Base-by-base conservation (phyloP, 2,113 vertebrate genomes). In the Pycnonotus jocosus region DNA sequence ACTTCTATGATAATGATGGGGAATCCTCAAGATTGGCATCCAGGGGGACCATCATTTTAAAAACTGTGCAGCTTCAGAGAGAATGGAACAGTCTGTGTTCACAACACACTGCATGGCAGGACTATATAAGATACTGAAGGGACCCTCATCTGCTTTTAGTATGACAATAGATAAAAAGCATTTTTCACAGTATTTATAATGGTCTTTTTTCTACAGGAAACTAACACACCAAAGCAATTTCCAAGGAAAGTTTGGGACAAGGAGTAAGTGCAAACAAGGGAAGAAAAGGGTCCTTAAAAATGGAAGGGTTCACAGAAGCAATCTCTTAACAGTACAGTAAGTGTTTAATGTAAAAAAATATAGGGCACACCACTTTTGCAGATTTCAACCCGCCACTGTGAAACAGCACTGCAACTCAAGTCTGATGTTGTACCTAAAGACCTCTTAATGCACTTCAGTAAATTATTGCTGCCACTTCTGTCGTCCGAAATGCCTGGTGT, bases 341-440 rank as follows among this genome's bases (percentile, higher is more conserved):
- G 40, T 17, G 6, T 28, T 77, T 54, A 4, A 9, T 9, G 12
- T 50, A 1, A 64, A 72, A 53, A 79, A 68, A 69, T 15, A 18
- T 16, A 11, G 7, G 17, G 13, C 17, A 90, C 4, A 62, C 3
- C 1, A 0, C 8, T 42, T 20, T 2, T 14, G 23, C 40, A 50
- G 10, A 61, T 61, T 84, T 86, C 45, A 70, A 57, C 12, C 27
- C 51, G 21, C 5, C 25, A 28, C 1, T 68, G 11, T 62, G 45
- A 37, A 25, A 54, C 0, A 62, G 16, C 6, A n/a, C 50, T 61
- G 37, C 58, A 83, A 37, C 11, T 35, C 11, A 70, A 69, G 50
- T 30, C 40, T 76, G 24, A 25, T 2, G 1, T 13, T 27, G 4
- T 40, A 58, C 23, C 25, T 44, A 28, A 86, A 71, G 28, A n/a